Evolutionary conservation across 2,113 vertebrate species (phyloP).

Genomic region (Regulus satrapa): DNA sequence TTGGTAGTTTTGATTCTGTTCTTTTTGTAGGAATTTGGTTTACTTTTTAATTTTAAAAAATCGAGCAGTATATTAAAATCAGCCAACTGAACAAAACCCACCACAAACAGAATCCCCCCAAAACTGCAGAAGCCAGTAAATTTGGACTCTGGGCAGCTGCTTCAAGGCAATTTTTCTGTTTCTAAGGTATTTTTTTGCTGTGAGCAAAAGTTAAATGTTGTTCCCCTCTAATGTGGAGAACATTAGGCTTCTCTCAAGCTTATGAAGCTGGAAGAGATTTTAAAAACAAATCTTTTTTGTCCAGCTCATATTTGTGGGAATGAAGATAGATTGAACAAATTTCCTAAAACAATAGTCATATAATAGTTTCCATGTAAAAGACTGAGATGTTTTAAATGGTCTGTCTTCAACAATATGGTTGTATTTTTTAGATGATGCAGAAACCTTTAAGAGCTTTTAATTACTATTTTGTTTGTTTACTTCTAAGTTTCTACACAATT

Average conservation of each 20-base stretch:
- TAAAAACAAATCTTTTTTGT: neutral
- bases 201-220: neutral
- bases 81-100: neutral
- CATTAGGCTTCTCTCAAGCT: neutral
- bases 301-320: neutral
- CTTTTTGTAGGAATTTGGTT: neutral
- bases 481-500: neutral
- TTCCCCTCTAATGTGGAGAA: neutral
- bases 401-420: neutral
- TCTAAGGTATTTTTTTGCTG: neutral
- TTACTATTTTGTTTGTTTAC: neutral
- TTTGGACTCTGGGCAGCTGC: neutral
- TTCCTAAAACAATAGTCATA: neutral
- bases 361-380: neutral
- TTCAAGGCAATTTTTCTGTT: neutral
- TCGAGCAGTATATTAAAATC: neutral
- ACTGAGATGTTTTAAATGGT: neutral
- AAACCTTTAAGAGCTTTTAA: neutral
- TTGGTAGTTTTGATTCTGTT: neutral
- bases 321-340: neutral
- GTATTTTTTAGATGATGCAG: neutral
- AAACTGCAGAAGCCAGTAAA: neutral
- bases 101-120: neutral
- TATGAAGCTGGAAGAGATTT: neutral
- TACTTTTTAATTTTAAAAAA: neutral